These are phyloP conservation scores for Phrynocephalus versicolor DNA, from an alignment of 2,113 vertebrate genomes.

Conservation along the genomic window DNA sequence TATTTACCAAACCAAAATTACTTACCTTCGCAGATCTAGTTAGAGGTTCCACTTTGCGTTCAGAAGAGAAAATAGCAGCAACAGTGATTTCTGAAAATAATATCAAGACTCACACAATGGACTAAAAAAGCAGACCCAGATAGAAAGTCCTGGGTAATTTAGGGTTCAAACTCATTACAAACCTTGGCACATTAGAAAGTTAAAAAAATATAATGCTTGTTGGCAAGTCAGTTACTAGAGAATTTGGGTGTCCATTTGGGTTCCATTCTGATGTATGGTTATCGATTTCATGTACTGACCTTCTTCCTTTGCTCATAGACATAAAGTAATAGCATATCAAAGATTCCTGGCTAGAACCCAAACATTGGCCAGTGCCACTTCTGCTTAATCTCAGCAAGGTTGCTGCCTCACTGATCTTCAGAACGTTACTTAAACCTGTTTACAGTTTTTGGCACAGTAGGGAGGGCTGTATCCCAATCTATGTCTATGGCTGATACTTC, in stretches of 20 bases:
- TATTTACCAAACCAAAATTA: slow-evolving; percentile 48
- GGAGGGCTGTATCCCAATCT: neutral
- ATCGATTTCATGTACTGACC: no score
- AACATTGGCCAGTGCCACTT: neutral
- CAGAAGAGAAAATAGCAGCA: neutral
- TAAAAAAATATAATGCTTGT: neutral
- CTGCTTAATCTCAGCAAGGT: neutral
- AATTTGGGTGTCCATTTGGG: neutral
- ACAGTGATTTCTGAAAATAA: neutral
- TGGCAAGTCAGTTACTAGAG: neutral
- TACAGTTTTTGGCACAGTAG: neutral
- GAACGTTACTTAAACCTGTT: neutral
- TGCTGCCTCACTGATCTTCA: neutral
- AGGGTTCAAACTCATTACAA: neutral
- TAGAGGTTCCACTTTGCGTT: slow-evolving; percentile 27
- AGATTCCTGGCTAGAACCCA: neutral
- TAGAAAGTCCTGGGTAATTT: neutral
- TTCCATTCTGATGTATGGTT: no score
- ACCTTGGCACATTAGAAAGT: neutral
- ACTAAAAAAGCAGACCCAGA: neutral
- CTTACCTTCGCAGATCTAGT: slow-evolving; percentile 40
- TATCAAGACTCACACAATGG: neutral
- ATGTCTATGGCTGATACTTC: no score
- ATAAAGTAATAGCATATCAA: neutral
- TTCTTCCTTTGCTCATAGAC: neutral